Conservation (phyloP, 2,113 vertebrate genomes). For the Ramphastos sulfuratus region DNA sequence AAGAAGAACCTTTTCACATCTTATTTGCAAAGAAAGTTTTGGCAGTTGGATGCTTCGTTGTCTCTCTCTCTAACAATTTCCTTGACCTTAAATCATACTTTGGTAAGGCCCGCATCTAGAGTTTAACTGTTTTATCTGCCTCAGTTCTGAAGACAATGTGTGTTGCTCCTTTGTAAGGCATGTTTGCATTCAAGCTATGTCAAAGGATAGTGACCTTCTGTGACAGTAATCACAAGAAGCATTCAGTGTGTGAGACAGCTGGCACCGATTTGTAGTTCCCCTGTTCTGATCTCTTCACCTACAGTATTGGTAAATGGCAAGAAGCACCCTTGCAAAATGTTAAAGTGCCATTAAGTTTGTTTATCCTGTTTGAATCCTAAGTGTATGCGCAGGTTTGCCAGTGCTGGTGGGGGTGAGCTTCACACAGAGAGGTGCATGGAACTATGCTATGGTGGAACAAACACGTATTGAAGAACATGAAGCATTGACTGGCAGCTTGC, state of each 20-base stretch:
- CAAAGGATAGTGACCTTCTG: neutral
- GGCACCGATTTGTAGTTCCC: neutral
- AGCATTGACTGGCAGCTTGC: neutral
- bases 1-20: neutral
- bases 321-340: neutral
- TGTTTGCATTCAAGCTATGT: neutral
- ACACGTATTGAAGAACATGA: neutral
- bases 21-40: neutral
- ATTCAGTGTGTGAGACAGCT: neutral
- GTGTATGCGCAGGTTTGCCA: neutral
- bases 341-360: neutral
- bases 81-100: neutral
- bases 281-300: neutral
- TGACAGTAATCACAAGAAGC: neutral
- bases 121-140: neutral
- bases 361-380: neutral
- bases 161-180: neutral
- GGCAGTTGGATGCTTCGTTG: constrained; percentile 15
- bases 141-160: neutral
- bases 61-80: neutral
- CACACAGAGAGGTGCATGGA: neutral
- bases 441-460: neutral
- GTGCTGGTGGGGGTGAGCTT: neutral
- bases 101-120: neutral
- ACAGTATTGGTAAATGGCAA: neutral